Evolutionary conservation across 2,113 vertebrate species (phyloP).

Genomic region (Mus pahari): DNA sequence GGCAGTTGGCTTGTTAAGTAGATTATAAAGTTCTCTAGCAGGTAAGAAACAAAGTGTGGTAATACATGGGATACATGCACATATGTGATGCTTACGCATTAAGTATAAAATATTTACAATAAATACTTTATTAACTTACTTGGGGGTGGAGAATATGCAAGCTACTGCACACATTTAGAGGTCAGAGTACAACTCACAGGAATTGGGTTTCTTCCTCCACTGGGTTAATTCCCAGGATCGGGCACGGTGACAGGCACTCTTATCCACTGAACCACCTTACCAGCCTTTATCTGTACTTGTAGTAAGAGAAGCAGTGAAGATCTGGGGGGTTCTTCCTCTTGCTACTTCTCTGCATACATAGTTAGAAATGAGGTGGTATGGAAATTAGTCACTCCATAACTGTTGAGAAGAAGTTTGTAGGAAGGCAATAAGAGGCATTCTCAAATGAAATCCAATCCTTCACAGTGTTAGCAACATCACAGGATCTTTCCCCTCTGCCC

Average conservation of each 20-base stretch:
- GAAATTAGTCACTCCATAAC: not conserved
- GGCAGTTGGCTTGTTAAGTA: conserved; percentile 23
- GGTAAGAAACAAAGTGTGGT: not conserved
- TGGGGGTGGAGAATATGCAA: not conserved
- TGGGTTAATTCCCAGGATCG: no score
- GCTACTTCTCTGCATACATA: not conserved
- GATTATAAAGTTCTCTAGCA: not conserved
- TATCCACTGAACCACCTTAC: not conserved
- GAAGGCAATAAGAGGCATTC: not conserved
- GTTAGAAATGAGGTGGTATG: conserved; percentile 3
- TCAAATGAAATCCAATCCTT: not conserved
- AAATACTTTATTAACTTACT: not conserved
- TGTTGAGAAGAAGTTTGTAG: not conserved
- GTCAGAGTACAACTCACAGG: not conserved
- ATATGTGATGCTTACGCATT: not conserved
- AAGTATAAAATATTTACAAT: not conserved
- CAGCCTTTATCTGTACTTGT: not conserved
- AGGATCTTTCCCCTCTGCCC: not conserved
- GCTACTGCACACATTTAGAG: not conserved
- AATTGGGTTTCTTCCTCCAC: not conserved
- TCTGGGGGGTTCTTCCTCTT: not conserved
- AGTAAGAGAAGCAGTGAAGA: conserved; percentile 12
- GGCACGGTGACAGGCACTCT: not conserved
- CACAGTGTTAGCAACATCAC: not conserved
- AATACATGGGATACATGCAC: not conserved